phyloP scores from a whole-genome alignment of 2,888 invertebrate genomes.

The Meliscaeva auricollis region DNA sequence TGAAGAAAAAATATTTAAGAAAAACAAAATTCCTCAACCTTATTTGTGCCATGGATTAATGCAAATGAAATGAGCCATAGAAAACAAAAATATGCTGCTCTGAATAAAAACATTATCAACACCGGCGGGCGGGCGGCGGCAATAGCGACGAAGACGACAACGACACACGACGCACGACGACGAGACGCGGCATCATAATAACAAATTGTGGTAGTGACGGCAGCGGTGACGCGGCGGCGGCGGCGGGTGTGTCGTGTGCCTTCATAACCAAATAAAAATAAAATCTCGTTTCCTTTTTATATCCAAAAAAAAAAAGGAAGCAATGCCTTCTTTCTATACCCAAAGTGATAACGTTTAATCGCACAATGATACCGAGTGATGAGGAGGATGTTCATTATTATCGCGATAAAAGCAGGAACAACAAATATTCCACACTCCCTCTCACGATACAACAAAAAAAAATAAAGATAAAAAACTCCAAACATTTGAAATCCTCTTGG shows the following conservation, averaged over 20 bases:
- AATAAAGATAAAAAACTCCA: background rate
- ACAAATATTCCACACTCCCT: constrained; percentile 15
- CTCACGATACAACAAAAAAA: background rate
- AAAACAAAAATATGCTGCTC: constrained; percentile 12
- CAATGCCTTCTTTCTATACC: background rate
- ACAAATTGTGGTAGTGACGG: background rate
- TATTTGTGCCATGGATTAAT: constrained; percentile 39
- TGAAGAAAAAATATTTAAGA: constrained; percentile 27
- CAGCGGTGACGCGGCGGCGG: too few relatives aligned
- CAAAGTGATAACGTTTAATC: constrained; percentile 48
- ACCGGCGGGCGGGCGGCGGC: constrained; percentile 15
- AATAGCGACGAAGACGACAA: background rate
- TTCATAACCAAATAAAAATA: constrained; percentile 38
- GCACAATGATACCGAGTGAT: constrained; percentile 48
- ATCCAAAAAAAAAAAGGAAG: background rate
- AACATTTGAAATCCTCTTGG: constrained; percentile 59
- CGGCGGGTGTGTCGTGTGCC: background rate
- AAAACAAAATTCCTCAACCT: constrained; percentile 15
- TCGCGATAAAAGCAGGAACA: constrained; percentile 56
- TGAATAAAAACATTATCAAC: constrained; percentile 55
- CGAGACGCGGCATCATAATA: too few relatives aligned
- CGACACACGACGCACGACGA: too few relatives aligned
- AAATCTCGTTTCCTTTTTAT: background rate
- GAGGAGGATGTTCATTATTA: constrained; percentile 55
- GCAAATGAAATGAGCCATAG: constrained; percentile 51